Conservation (phyloP, 2,797 vertebrate genomes). For the Ctenopoma multispine region DNA sequence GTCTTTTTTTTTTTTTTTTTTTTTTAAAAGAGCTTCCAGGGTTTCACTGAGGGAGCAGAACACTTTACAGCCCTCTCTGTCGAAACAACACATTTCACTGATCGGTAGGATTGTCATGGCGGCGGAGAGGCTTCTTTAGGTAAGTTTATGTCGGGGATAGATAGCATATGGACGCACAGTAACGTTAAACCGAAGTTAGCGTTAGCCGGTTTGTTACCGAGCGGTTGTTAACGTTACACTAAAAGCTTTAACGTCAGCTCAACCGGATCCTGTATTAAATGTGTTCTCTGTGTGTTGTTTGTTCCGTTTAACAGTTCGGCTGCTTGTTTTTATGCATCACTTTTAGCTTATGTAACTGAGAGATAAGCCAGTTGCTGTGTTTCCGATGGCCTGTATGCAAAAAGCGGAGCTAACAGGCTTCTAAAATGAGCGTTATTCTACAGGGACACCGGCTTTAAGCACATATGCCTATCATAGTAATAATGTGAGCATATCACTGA, state of each 20-base stretch:
- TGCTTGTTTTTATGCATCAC: not conserved
- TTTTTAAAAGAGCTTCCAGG: not conserved
- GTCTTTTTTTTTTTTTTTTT: not conserved
- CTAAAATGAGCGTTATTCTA: not conserved
- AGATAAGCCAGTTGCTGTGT: not conserved
- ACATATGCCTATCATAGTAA: no score
- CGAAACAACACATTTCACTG: fast-evolving
- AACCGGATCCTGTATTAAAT: fast-evolving
- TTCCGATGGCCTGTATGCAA: not conserved
- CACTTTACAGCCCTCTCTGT: fast-evolving
- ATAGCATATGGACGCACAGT: not conserved
- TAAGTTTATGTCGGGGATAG: not conserved
- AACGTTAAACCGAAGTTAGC: not conserved
- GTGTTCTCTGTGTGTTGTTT: not conserved
- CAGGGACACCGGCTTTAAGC: not conserved
- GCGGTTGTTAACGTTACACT: no score
- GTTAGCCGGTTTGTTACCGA: slow-evolving; percentile 22
- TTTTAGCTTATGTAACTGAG: slow-evolving; percentile 26
- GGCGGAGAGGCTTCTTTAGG: slow-evolving; percentile 2
- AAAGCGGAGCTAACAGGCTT: not conserved
- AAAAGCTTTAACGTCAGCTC: not conserved
- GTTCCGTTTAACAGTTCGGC: not conserved
- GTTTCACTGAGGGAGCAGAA: fast-evolving
- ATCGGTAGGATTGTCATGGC: slow-evolving; percentile 1
- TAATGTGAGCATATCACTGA: no score